Base-by-base conservation (phyloP, 2,797 vertebrate genomes). In the Lagodon rhomboides region DNA sequence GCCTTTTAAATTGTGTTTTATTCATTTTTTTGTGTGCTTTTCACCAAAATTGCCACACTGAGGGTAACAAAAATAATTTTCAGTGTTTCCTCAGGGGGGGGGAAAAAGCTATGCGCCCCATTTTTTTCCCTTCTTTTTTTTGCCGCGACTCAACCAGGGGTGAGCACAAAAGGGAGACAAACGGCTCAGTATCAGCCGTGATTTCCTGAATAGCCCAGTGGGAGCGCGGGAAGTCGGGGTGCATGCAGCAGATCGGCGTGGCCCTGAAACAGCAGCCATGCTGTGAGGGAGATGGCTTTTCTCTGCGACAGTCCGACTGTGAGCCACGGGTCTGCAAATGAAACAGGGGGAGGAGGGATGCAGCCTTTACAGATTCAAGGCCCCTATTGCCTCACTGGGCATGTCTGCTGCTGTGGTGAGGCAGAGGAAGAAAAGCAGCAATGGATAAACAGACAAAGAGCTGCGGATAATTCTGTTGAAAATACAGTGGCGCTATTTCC, bases 241-340 rank as follows among this genome's bases (percentile, higher is more conserved):
- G 88, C 87, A 84, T 84, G 83, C 89, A 73, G 89, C 88, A 78
- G 89, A 94, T 90, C 85, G 75, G 79, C 84, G 51, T 72, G 82
- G 92, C 87, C 87, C 92, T 87, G 90, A 89, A 92, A 91, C 89
- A 87, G 92, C 89, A 64, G 80, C 91, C 95, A 86, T 80, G 94
- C 94, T 95, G 95, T 76, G 95, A 94, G 83, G 84, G 92, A 96
- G 95, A 96, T 96, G 91, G 94, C 93, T 96, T 95, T 94, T 94
- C 95, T 94, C 92, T 79, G 91, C 82, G 89, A 93, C 92, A 88
- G 91, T 90, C 91, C 66, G 67, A 90, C 89, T 91, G 92, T 87
- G 91, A 93, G 91, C 92, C 84, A 79, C 76, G 58, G 90, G 89
- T 91, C 92, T 92, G 91, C 85, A 93, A 94, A 93, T 92, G 87